These are phyloP conservation scores for Lasaia peninsularis DNA, from an alignment of 1,140 invertebrate species.

Conservation along the genomic window DNA sequence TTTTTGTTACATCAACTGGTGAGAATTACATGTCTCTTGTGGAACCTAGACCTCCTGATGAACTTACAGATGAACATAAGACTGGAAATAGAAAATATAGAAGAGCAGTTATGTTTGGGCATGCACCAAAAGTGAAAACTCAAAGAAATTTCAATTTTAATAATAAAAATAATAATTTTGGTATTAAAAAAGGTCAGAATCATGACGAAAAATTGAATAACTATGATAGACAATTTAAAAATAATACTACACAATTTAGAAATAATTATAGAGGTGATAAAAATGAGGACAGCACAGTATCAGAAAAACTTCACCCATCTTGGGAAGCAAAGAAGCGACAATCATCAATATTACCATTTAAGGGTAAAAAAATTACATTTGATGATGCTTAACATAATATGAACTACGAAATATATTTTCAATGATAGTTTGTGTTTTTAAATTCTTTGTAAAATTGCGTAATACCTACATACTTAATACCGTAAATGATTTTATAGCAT, in stretches of 20 bases:
- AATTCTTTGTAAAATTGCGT: too few relatives aligned
- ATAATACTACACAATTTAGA: constrained; percentile 22
- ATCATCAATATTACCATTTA: constrained; percentile 62
- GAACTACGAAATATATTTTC: neutral
- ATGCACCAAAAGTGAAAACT: constrained; percentile 52
- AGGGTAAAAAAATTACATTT: constrained; percentile 74
- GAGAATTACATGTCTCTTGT: constrained; percentile 78
- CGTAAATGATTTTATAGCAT: too few relatives aligned
- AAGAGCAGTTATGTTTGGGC: constrained; percentile 68
- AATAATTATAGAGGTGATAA: constrained; percentile 25
- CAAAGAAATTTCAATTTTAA: constrained; percentile 34
- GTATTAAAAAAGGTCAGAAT: constrained; percentile 29
- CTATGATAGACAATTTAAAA: constrained; percentile 26
- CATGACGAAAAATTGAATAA: constrained; percentile 29
- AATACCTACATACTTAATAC: too few relatives aligned
- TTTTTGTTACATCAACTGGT: constrained; percentile 78
- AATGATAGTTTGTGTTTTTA: too few relatives aligned
- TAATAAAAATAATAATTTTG: constrained; percentile 23
- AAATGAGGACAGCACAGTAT: constrained; percentile 25
- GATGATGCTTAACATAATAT: constrained; percentile 40
- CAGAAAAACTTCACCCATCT: constrained; percentile 78
- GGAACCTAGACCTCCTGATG: constrained; percentile 64
- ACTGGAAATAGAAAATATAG: constrained; percentile 64
- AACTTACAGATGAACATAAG: constrained; percentile 62
- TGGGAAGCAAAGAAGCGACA: constrained; percentile 79